Conservation (phyloP, 92 coral and sea anemone species). For the Heliopora coerulea region DNA sequence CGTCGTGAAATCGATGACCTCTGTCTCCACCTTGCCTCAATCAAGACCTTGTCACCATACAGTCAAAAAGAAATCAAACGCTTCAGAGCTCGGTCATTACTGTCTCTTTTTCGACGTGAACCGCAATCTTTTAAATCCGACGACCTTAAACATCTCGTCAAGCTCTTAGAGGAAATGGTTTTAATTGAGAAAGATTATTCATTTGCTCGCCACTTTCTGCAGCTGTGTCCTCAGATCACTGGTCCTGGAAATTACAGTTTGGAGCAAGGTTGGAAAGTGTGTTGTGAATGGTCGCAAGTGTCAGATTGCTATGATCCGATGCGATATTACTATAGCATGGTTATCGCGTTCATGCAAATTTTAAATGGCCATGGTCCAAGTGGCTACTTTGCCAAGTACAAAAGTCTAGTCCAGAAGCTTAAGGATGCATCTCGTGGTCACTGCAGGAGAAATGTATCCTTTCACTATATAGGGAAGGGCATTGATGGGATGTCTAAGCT, state of each 20-base stretch:
- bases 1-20: conserved; percentile 59
- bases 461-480: conserved; percentile 59
- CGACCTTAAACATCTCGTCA: conserved; percentile 52
- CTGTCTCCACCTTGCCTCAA: conserved; percentile 55
- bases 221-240: conserved; percentile 59
- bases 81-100: conserved; percentile 62
- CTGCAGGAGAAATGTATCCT: conserved; percentile 55
- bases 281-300: conserved; percentile 60
- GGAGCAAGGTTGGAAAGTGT: conserved; percentile 61
- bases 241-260: conserved; percentile 62
- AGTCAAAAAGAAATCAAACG: conserved; percentile 62
- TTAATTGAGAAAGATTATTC: conserved; percentile 43
- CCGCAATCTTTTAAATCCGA: conserved; percentile 43
- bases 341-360: conserved; percentile 62
- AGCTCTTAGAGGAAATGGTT: conserved; percentile 64
- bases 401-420: conserved; percentile 47
- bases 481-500: conserved; percentile 84
- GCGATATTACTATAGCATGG: conserved; percentile 73
- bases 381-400: conserved; percentile 45
- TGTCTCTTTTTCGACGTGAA: conserved; percentile 47
- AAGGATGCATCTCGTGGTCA: conserved; percentile 67
- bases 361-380: conserved; percentile 57
- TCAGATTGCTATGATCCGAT: conserved; percentile 47
- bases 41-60: conserved; percentile 60
- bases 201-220: conserved; percentile 64